Conservation (phyloP, 2,888 invertebrate genomes). For the Aspidiotus rigidus region DNA sequence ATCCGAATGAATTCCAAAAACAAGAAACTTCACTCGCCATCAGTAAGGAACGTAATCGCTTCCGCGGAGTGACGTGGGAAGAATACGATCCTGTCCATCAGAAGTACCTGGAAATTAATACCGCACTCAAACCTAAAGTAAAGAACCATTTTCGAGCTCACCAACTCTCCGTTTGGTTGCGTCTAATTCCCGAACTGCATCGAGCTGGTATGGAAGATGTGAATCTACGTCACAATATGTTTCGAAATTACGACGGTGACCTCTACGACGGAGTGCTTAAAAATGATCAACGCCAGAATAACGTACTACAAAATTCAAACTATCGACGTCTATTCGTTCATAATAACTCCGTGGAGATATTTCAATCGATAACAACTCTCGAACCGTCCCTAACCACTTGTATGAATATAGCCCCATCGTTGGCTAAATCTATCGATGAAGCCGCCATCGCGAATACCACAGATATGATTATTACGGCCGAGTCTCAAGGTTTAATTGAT, state of each 20-base stretch:
- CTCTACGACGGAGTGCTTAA: slow-evolving; percentile 82
- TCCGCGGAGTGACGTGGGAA: slow-evolving; percentile 78
- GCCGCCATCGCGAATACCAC: slow-evolving; percentile 6
- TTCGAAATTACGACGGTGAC: slow-evolving; percentile 79
- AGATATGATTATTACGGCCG: slow-evolving; percentile 23
- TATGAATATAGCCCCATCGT: slow-evolving; percentile 49
- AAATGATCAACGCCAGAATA: slow-evolving; percentile 48
- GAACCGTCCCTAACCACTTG: slow-evolving; percentile 64
- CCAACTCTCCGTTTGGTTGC: slow-evolving; percentile 88
- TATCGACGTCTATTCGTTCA: slow-evolving; percentile 16
- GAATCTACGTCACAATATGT: slow-evolving; percentile 75
- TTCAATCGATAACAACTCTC: slow-evolving; percentile 53
- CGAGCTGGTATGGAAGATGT: slow-evolving; percentile 77
- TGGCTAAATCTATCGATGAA: slow-evolving; percentile 4
- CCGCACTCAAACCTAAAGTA: slow-evolving; percentile 82
- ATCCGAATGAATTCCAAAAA: slow-evolving; percentile 73
- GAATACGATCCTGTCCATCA: slow-evolving; percentile 86
- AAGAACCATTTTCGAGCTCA: slow-evolving; percentile 91
- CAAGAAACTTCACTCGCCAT: slow-evolving; percentile 58
- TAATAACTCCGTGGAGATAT: slow-evolving; percentile 41
- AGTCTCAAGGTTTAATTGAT: slow-evolving; percentile 31
- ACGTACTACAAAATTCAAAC: slow-evolving; percentile 12
- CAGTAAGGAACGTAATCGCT: slow-evolving; percentile 72
- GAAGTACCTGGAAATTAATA: slow-evolving; percentile 87
- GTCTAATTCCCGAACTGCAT: slow-evolving; percentile 83